Evolutionary conservation across 1,140 invertebrate species (phyloP).

Genomic region (Vollenhovia emeryi): DNA sequence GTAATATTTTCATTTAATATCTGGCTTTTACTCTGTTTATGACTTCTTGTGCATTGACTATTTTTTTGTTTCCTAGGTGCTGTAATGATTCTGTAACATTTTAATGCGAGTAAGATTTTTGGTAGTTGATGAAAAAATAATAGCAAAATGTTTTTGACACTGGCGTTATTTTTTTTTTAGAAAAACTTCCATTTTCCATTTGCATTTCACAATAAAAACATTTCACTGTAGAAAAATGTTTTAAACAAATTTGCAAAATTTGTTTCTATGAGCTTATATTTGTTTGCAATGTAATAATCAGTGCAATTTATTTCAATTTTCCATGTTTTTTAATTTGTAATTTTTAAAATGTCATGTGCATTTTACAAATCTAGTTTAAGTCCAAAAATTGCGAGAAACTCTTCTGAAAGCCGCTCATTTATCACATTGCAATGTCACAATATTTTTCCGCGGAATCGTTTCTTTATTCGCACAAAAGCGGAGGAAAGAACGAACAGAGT

Average conservation of each 20-base stretch:
- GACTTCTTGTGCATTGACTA: background rate
- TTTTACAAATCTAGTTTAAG: background rate
- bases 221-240: background rate
- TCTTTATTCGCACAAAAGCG: background rate
- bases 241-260: background rate
- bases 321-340: background rate
- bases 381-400: background rate
- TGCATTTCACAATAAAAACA: background rate
- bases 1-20: background rate
- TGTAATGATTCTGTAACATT: background rate
- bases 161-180: background rate
- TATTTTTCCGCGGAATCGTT: background rate
- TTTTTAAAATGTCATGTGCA: background rate
- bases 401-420: background rate
- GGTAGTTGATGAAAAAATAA: background rate
- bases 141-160: background rate
- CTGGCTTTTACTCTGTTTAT: background rate
- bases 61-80: background rate
- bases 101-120: background rate
- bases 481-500: background rate
- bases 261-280: background rate
- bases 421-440: background rate
- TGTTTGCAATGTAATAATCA: background rate
- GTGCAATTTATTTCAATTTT: background rate
- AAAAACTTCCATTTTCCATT: background rate